Base-by-base conservation (phyloP, 2,113 vertebrate species). In the Pelecanoides urinatrix region DNA sequence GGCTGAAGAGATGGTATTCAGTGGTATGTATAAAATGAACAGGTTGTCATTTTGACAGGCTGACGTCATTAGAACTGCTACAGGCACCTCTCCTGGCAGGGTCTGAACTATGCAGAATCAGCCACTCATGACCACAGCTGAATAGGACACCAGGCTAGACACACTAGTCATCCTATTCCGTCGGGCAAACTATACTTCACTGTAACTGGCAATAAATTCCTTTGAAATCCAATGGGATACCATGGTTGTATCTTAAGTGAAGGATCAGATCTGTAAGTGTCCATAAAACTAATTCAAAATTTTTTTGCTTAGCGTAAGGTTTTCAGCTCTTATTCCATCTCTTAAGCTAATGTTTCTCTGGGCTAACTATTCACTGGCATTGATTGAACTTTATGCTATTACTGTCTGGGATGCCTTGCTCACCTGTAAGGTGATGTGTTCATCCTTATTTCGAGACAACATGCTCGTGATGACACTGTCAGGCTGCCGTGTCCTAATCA, bases 391-490 rank as follows among this genome's bases (percentile, higher is more conserved):
- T 65, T 13, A 9, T 3, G 14, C 26, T 73, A 6, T 21, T 4
- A 12, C 9, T 40, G 47, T 10, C 53, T 8, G 38, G 27, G 30
- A 42, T 36, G 56, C 18, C 16, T 45, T 67, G 55, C 98, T 98
- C 86, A 99, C 99, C 98, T 99, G 98, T 14, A 99, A 95, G 59
- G 97, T 97, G 34, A 99, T 96, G 96, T 99, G 98, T 78, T 99
- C 99, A 5, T 96, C 98, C 96, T 98, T 98, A 82, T 95, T 98
- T 45, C 95, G 98, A 8, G 99, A 98, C 59, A 97, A 97, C 93
- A 99, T 61, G 88, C 96, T 98, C 18, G 97, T 50, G 96, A 99
- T 97, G 92, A 98, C 90, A 40, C 98, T 94, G 94, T 98, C 92
- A 83, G 98, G 98, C 96, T 98, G 98, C 34, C 99, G 98, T 10